Percentiles rank a stretch among this genome's conserved stretches.
Evolutionary conservation across 2,888 invertebrate genomes (phyloP).

Genomic region (Creontiades dilutus): DNA sequence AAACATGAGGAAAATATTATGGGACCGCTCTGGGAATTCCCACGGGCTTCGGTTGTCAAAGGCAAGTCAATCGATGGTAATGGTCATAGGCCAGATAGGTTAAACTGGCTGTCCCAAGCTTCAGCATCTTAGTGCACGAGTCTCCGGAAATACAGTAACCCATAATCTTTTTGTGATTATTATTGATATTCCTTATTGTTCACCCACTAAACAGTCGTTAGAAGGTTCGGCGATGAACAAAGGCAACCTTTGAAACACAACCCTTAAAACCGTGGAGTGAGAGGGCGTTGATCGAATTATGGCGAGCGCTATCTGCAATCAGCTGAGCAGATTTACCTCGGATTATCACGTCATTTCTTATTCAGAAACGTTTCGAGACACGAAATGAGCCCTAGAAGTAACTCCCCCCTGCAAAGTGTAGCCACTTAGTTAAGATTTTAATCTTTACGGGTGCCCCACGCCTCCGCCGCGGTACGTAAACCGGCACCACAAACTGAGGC

Average conservation of each 20-base stretch:
- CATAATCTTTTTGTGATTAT: too few relatives aligned
- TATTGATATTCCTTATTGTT: too few relatives aligned
- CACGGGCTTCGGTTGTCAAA: too few relatives aligned
- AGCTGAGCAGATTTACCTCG: slow-evolving; percentile 44
- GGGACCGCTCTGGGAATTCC: too few relatives aligned
- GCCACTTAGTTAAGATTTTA: slow-evolving; percentile 55
- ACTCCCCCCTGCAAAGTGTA: slow-evolving; percentile 29
- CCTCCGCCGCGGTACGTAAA: slow-evolving; percentile 35
- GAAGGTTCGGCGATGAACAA: not conserved
- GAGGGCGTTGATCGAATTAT: slow-evolving; percentile 54
- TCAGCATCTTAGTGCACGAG: too few relatives aligned
- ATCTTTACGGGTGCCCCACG: slow-evolving; percentile 51
- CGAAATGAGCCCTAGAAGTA: slow-evolving; percentile 34
- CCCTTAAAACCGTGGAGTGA: not conserved
- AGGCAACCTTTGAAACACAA: not conserved
- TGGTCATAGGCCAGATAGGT: too few relatives aligned
- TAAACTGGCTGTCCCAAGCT: too few relatives aligned
- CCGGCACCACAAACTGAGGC: slow-evolving; percentile 36
- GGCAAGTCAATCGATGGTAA: too few relatives aligned
- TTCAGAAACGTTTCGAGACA: slow-evolving; percentile 45
- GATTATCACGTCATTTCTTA: slow-evolving; percentile 55
- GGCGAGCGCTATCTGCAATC: slow-evolving; percentile 37
- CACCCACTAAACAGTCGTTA: too few relatives aligned
- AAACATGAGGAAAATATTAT: too few relatives aligned
- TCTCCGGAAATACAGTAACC: too few relatives aligned